phyloP scores from a whole-genome alignment of 2,888 invertebrate genomes.

The Phalera bucephala region DNA sequence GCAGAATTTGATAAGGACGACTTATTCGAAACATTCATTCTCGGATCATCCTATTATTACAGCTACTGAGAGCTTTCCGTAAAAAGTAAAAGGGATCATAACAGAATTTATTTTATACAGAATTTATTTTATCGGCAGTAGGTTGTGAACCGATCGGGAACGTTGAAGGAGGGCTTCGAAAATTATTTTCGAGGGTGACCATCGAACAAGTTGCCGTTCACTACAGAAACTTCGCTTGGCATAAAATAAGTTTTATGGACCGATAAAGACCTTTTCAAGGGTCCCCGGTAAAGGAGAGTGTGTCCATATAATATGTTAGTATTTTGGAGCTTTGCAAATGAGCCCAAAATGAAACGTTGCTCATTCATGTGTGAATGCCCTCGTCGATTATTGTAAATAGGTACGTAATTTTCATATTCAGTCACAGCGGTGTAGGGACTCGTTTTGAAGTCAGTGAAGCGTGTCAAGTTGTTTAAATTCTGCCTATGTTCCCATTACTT shows the following conservation, averaged over 20 bases:
- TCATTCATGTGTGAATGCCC: slow-evolving; percentile 8
- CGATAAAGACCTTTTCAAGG: slow-evolving; percentile 77
- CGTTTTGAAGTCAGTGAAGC: not conserved
- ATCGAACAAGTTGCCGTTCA: slow-evolving; percentile 71
- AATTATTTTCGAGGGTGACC: slow-evolving; percentile 76
- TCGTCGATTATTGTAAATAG: not conserved
- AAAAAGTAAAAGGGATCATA: slow-evolving; percentile 74
- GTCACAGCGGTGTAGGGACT: not conserved
- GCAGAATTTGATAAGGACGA: slow-evolving; percentile 52
- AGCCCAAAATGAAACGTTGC: slow-evolving; percentile 39
- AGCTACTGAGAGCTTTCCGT: slow-evolving; percentile 55
- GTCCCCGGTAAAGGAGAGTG: slow-evolving; percentile 53
- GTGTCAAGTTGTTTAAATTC: not conserved
- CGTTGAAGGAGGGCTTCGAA: slow-evolving; percentile 60
- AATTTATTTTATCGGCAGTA: slow-evolving; percentile 70
- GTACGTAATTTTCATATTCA: not conserved
- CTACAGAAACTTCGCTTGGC: slow-evolving; percentile 67
- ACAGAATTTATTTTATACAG: slow-evolving; percentile 72
- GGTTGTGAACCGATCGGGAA: slow-evolving; percentile 62
- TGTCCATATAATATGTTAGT: slow-evolving; percentile 39
- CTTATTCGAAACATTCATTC: slow-evolving; percentile 69
- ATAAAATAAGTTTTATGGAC: slow-evolving; percentile 77
- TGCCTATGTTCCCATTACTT: too few species aligned
- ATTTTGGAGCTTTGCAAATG: slow-evolving; percentile 35
- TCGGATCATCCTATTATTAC: slow-evolving; percentile 71